Evolutionary conservation across 1,140 invertebrate genomes (phyloP), one percentile per base, ranked within the genome.

Genomic region (Zophobas atratus): DNA sequence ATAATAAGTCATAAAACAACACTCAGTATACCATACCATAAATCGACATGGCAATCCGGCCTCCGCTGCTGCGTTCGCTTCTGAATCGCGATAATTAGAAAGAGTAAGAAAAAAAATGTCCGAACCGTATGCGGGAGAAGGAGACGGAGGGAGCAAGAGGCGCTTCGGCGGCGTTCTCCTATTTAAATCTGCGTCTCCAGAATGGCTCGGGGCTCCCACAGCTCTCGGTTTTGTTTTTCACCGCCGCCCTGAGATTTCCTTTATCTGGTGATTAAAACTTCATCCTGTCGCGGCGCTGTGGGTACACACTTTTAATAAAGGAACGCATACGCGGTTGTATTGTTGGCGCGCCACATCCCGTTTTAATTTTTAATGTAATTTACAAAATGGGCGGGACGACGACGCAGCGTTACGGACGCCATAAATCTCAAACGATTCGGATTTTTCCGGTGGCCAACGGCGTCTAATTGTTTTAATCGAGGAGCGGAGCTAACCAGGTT

Each of bases 331-430:
- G 82, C 79, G 81, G 79, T 73, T 74, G 73, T 77, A 81, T 81
- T 81, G 81, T 81, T 80, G 53, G 77, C 71, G 51, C 39, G 79
- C 83, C 77, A 81, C 82, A 77, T 81, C 83, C 79, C 75, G 70
- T 63, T 81, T 84, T 83, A 84, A 84, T 84, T 84, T 84, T 84
- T 84, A 84, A 84, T 84, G 83, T 82, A 84, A 84, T 84, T 84
- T 83, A 79, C 81, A 79, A 80, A 84, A 84, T 82, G 80, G 82
- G 82, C 83, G 82, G 77, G 36, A 73, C 70, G 73, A 75, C 35
- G 2, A 20, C 49, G 20, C 8, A 1, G 43, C 48, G 8, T 38
- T 41, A 67, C 60, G 48, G 39, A n/a, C 72, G 6, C 20, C 41
- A 56, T 57, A 56, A 76, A 35, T 76, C 60, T 20, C 74, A n/a